Evolutionary conservation across 2,113 vertebrate species (phyloP).

Genomic region (Siphamia tubifer): DNA sequence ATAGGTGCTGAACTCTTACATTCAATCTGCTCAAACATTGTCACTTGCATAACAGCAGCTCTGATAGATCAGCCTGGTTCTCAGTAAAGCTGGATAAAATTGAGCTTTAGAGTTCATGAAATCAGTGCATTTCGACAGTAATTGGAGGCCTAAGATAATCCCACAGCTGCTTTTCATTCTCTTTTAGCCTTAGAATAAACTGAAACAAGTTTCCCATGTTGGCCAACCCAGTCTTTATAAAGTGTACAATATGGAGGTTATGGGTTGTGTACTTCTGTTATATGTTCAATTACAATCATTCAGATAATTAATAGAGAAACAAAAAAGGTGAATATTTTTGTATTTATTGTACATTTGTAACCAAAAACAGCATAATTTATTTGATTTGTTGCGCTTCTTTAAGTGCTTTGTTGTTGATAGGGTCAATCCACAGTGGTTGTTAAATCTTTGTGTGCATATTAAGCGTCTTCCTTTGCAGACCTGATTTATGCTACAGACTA

Average conservation of each 20-base stretch:
- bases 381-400: conserved; percentile 33
- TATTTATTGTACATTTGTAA: conserved; percentile 76
- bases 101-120: background rate
- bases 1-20: conserved; percentile 26
- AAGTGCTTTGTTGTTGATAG: conserved; percentile 37
- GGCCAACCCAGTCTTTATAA: background rate
- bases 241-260: conserved; percentile 8
- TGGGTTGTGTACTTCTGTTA: conserved; percentile 1
- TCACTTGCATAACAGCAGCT: background rate
- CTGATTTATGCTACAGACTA: background rate
- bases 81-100: background rate
- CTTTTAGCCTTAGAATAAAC: conserved; percentile 49
- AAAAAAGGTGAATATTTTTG: conserved; percentile 68
- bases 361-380: conserved; percentile 65
- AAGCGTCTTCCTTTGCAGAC: conserved; percentile 33
- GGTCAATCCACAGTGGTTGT: conserved; percentile 1
- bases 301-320: background rate
- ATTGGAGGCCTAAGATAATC: conserved; percentile 3
- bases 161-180: conserved; percentile 6
- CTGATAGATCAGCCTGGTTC: background rate
- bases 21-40: background rate
- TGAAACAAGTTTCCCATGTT: background rate
- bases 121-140: background rate
- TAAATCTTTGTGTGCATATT: conserved; percentile 9
- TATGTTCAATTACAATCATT: conserved; percentile 1